These are phyloP conservation scores for Monochamus alternatus DNA, from an alignment of 2,888 invertebrate species.

Conservation along the genomic window DNA sequence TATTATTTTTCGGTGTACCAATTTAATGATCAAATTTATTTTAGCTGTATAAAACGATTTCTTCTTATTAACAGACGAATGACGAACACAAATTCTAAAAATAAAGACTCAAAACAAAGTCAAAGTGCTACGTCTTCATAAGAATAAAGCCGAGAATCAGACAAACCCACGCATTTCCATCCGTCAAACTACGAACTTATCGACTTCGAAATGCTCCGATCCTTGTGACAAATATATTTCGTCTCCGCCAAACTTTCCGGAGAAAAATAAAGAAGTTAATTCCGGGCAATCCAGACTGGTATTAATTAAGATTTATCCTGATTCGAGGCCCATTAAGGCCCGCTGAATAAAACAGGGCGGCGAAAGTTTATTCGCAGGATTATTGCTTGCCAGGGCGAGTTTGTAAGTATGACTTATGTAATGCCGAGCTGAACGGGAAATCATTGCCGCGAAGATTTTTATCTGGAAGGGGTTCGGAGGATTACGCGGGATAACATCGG, in stretches of 20 bases:
- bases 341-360: constrained; percentile 6
- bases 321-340: constrained; percentile 15
- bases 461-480: constrained; percentile 18
- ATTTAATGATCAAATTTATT: too few species aligned
- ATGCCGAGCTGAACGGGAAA: neutral
- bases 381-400: constrained; percentile 8
- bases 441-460: constrained; percentile 15
- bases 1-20: too few species aligned
- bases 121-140: too few species aligned
- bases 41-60: too few species aligned
- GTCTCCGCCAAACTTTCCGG: neutral
- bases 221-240: constrained; percentile 23
- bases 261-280: constrained; percentile 33
- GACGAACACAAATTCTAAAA: too few species aligned
- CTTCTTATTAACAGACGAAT: too few species aligned
- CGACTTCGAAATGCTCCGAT: too few species aligned
- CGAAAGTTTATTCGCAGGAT: constrained; percentile 18
- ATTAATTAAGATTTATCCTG: constrained; percentile 34
- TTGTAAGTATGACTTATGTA: constrained; percentile 20
- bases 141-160: neutral
- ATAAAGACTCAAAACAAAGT: too few species aligned
- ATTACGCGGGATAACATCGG: constrained; percentile 2
- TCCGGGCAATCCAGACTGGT: constrained; percentile 1
- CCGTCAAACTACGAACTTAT: too few species aligned
- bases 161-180: too few species aligned